A percentile compares a stretch with the other conserved stretches of the same genome.
Conservation (phyloP, 2,888 invertebrate species). For the Chrysina gloriosa region DNA sequence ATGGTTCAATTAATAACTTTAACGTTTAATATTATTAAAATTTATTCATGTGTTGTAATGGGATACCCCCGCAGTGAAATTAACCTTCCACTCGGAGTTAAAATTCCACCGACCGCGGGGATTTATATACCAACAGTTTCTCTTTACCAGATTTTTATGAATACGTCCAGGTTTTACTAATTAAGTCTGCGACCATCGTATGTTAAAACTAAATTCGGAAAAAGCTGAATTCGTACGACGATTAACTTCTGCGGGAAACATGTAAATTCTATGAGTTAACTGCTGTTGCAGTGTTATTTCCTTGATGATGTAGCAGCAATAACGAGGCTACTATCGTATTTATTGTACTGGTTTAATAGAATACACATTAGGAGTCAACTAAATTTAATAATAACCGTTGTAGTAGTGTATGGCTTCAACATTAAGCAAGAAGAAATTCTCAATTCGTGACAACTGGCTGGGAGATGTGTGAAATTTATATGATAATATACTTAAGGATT, state of each 20-base stretch:
- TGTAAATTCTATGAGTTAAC: no score
- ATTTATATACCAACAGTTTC: constrained; percentile 15
- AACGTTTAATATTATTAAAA: constrained; percentile 35
- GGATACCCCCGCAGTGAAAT: constrained; percentile 31
- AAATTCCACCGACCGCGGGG: constrained; percentile 17
- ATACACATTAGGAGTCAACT: constrained; percentile 26
- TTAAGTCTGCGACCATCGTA: constrained; percentile 19
- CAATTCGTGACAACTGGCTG: constrained; percentile 3
- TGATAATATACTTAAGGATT: constrained; percentile 4
- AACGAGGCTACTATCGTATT: constrained; percentile 19
- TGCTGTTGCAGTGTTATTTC: no score
- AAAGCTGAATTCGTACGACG: constrained; percentile 9
- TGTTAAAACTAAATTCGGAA: constrained; percentile 20
- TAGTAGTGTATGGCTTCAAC: constrained; percentile 4
- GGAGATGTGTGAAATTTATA: constrained; percentile 17
- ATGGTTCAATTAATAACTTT: constrained; percentile 34
- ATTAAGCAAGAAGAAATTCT: constrained; percentile 16
- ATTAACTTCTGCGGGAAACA: constrained; percentile 20
- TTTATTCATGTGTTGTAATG: constrained; percentile 39
- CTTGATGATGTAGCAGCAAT: constrained; percentile 2
- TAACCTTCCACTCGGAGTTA: constrained; percentile 30
- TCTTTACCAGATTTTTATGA: constrained; percentile 25
- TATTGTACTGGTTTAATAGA: constrained; percentile 21
- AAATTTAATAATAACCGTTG: constrained; percentile 6
- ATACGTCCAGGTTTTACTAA: constrained; percentile 13